Base-by-base conservation (phyloP, 2,888 invertebrate species). In the Parapristionchus giblindavisi region DNA sequence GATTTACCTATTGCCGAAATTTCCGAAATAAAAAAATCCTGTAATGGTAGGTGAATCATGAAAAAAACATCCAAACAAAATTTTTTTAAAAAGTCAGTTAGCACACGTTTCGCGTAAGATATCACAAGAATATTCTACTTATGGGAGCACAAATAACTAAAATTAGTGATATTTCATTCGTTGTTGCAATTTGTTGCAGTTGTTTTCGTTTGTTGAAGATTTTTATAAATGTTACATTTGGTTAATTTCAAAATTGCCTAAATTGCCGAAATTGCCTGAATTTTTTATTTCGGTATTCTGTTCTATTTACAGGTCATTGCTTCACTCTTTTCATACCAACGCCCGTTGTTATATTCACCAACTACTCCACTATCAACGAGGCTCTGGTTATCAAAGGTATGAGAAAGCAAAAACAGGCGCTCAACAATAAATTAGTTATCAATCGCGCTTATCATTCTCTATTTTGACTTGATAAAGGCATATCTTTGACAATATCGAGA, bases 261-360 rank as follows among this genome's bases (percentile, higher is more conserved):
- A 54, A 14, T 14, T 14, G 17, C 56, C n/a, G 56, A 24, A 6
- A 5, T 3, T 27, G 17, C 21, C 8, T 32, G 17, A 60, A 27
- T 1, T 21, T 29, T 21, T 1, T 60, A 34, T 36, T 60, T 27
- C 34, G 27, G 1, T 21, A 60, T 4, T 21, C n/a, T 2, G 17
- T 27, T 5, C 24, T 24, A 17, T 32, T 1, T 51, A 34, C 52
- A 34, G 68, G 56, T 29, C 38, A 40, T 6, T 71, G 56, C 38
- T 71, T 40, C 29, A 56, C 54, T 2, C 56, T 71, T 21, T 71
- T 71, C 56, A 27, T 71, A 38, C 70, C 70, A 24, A 54, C 56
- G 3, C 70, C 70, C 21, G 56, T 56, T 11, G 70, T 71, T 1
- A 4, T 56, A 17, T 56, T 71, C 56, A 71, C 70, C 8, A 56